These are phyloP conservation scores for Drosophila hamatofila DNA, from an alignment of 2,888 invertebrate genomes.

Conservation along the genomic window DNA sequence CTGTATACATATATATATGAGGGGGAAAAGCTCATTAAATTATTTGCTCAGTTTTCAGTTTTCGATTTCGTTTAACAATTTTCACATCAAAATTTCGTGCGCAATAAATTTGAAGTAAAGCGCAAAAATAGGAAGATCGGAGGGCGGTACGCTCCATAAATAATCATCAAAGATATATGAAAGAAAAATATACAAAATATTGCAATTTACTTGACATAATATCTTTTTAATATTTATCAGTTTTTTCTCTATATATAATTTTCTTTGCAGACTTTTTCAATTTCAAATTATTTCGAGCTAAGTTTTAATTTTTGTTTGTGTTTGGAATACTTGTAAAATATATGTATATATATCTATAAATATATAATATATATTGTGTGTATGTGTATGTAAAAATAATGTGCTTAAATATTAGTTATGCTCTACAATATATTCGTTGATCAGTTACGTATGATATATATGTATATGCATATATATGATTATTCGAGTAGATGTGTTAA, in stretches of 20 bases:
- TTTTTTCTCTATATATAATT: not conserved
- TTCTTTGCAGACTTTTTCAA: constrained; percentile 52
- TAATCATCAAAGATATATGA: constrained; percentile 44
- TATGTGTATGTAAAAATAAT: not conserved
- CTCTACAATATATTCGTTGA: constrained; percentile 45
- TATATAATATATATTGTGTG: constrained; percentile 11
- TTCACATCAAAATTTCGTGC: constrained; percentile 65
- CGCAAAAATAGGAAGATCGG: constrained; percentile 10
- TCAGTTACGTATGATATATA: constrained; percentile 34
- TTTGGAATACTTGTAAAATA: constrained; percentile 36
- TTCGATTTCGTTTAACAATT: constrained; percentile 73
- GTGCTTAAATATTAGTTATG: constrained; percentile 21
- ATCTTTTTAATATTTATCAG: constrained; percentile 2
- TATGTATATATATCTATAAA: constrained; percentile 11
- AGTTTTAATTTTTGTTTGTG: constrained; percentile 4
- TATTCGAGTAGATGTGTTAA: constrained; percentile 25
- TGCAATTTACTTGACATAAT: constrained; percentile 26
- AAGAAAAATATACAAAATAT: constrained; percentile 10
- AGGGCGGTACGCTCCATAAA: constrained; percentile 45
- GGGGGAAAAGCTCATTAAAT: constrained; percentile 44
- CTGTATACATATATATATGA: constrained; percentile 6
- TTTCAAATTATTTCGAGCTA: constrained; percentile 51
- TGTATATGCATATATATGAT: not conserved
- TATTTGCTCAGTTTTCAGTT: constrained; percentile 50
- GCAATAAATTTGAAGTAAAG: constrained; percentile 46